phyloP scores from a whole-genome alignment of 2,113 vertebrate genomes.

The Odontesthes bonariensis region DNA sequence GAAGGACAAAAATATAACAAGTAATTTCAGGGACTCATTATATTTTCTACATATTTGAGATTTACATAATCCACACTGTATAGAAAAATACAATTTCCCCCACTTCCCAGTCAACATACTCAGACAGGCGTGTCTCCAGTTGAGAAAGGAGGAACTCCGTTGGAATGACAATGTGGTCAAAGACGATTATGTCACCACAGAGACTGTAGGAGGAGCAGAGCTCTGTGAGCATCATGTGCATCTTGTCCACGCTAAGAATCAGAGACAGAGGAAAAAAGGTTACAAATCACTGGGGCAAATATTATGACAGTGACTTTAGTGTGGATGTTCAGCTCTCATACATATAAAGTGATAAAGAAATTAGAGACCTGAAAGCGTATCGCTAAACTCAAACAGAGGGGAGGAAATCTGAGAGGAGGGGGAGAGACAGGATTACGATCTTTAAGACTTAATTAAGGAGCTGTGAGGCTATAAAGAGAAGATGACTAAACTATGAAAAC shows the following conservation, averaged over 20 bases:
- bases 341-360: constrained; percentile 29
- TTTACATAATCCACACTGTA: constrained; percentile 12
- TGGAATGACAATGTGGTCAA: constrained; percentile 87
- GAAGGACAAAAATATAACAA: background rate
- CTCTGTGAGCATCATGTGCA: constrained; percentile 89
- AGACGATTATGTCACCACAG: constrained; percentile 83
- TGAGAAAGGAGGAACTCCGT: constrained; percentile 90
- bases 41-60: background rate
- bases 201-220: constrained; percentile 87
- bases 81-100: background rate
- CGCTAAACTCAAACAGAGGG: constrained; percentile 7
- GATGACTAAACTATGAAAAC: constrained; percentile 13
- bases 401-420: constrained; percentile 12
- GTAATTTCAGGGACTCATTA: constrained; percentile 6
- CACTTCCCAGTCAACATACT: constrained; percentile 77
- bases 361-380: background rate
- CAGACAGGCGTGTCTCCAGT: constrained; percentile 87
- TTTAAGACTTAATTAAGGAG: constrained; percentile 27
- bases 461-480: background rate
- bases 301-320: constrained; percentile 35
- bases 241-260: constrained; percentile 89
- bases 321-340: constrained; percentile 16
- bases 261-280: constrained; percentile 37
- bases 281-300: constrained; percentile 23
- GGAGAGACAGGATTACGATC: constrained; percentile 12